Conservation (phyloP, 1,140 invertebrate genomes). For the Notospermus geniculatus region DNA sequence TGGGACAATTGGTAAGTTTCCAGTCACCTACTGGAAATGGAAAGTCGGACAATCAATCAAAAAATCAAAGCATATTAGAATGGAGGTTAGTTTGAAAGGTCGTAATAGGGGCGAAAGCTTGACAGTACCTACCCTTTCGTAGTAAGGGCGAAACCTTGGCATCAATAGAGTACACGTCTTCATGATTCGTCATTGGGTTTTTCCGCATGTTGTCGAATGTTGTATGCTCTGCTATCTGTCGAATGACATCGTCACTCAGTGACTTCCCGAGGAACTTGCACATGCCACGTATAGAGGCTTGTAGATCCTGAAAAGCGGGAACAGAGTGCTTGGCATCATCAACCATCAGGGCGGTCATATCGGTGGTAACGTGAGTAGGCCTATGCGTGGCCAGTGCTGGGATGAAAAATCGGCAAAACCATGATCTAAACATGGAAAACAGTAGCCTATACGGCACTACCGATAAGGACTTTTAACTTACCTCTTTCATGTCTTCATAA, state of each 20-base stretch:
- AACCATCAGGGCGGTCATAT: background rate
- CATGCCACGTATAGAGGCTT: conserved; percentile 42
- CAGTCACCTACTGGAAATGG: background rate
- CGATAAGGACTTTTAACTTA: conserved; percentile 9
- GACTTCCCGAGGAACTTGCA: conserved; percentile 56
- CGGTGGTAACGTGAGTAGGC: background rate
- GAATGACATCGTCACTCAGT: conserved; percentile 40
- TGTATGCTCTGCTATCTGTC: conserved; percentile 51
- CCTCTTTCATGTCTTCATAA: conserved; percentile 69
- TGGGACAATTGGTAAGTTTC: background rate
- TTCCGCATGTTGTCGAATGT: conserved; percentile 65
- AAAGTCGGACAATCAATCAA: too few relatives aligned
- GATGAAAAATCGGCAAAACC: background rate
- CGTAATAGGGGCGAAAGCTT: background rate
- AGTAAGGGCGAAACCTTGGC: conserved; percentile 42
- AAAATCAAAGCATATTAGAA: background rate
- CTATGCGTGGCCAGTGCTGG: background rate
- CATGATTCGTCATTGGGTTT: conserved; percentile 72
- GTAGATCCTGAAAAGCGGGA: conserved; percentile 25
- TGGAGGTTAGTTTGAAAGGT: background rate
- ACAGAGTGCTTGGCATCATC: too few relatives aligned
- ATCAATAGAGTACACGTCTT: conserved; percentile 50
- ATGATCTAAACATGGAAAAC: conserved; percentile 63
- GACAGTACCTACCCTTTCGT: conserved; percentile 37
- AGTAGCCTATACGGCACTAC: too few relatives aligned